A percentile compares a stretch with the other conserved stretches of the same genome.
Conservation (phyloP, 2,888 invertebrate species). For the Epistrophe grossulariae region DNA sequence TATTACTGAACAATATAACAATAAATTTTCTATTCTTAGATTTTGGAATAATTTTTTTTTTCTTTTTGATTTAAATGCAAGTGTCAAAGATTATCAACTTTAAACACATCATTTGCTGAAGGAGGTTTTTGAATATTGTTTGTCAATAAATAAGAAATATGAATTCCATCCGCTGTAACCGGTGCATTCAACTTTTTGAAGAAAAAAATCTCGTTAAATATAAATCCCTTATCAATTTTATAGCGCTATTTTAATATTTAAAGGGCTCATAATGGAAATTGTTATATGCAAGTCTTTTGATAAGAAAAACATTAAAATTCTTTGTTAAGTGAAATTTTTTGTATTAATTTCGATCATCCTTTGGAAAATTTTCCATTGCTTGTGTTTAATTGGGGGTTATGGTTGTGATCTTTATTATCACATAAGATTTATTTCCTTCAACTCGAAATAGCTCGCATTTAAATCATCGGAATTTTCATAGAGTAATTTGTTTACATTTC, state of each 20-base stretch:
- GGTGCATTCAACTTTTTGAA: neutral
- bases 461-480: neutral
- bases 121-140: neutral
- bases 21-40: neutral
- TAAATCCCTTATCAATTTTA: neutral
- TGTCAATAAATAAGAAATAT: neutral
- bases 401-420: neutral
- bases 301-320: neutral
- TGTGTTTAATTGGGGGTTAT: neutral
- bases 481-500: neutral
- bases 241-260: constrained; percentile 5
- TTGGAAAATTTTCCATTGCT: neutral
- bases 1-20: neutral
- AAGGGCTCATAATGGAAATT: neutral
- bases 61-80: neutral
- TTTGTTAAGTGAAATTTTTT: neutral
- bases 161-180: neutral
- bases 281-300: neutral
- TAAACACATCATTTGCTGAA: neutral
- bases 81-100: constrained; percentile 3
- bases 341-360: neutral
- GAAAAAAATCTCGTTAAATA: neutral
- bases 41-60: neutral
- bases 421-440: neutral
- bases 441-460: neutral